These are phyloP conservation scores for Labeo rohita DNA, from an alignment of 2,113 vertebrate species.

Conservation along the genomic window DNA sequence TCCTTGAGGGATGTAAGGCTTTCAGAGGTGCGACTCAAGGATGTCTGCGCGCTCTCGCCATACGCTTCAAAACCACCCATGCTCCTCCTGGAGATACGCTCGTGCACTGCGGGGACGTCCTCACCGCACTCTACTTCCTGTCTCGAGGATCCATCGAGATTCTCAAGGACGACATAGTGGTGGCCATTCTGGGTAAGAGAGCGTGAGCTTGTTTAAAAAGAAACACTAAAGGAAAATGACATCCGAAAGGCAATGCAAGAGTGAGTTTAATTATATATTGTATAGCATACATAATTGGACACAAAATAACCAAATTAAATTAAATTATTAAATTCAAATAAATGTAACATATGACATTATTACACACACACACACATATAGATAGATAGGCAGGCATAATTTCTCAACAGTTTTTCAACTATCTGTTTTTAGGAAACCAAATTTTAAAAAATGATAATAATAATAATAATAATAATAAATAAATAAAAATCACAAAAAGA, in stretches of 20 bases:
- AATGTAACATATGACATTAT: too few species aligned
- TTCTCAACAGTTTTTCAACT: too few species aligned
- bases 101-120: conserved; percentile 92
- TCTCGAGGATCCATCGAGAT: conserved; percentile 98
- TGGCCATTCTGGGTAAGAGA: conserved; percentile 92
- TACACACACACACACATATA: too few species aligned
- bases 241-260: background rate
- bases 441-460: too few species aligned
- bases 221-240: background rate
- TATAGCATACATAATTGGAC: too few species aligned
- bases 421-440: too few species aligned
- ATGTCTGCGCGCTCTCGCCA: conserved; percentile 95
- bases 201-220: background rate
- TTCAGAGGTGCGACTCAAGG: conserved; percentile 95
- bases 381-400: too few species aligned
- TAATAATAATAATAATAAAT: too few species aligned
- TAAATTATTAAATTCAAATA: too few species aligned
- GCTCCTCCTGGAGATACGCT: conserved; percentile 96
- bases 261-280: too few species aligned
- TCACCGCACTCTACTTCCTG: conserved; percentile 96
- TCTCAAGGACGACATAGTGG: conserved; percentile 96
- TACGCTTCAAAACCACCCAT: conserved; percentile 96
- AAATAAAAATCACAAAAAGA: too few species aligned
- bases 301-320: too few species aligned
- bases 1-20: conserved; percentile 93